Percentiles rank a stretch among this genome's conserved stretches.
Conservation (phyloP, 1,140 invertebrate genomes). For the Calliopsis andreniformis region DNA sequence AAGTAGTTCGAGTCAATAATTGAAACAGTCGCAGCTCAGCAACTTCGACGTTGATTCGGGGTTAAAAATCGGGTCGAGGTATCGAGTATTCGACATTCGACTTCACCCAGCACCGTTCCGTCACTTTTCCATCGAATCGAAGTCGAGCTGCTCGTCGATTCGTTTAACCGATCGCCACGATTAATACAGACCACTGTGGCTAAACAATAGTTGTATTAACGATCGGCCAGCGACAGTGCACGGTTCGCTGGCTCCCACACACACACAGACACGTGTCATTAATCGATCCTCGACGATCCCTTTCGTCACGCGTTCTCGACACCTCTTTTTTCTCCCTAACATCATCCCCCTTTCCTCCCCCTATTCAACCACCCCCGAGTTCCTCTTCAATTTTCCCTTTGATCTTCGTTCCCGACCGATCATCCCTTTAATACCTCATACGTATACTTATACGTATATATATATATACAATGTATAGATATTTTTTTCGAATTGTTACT, state of each 20-base stretch:
- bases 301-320: neutral
- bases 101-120: neutral
- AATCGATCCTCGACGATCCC: conserved; percentile 13
- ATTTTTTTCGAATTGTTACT: conserved; percentile 69
- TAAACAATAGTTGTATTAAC: conserved; percentile 49
- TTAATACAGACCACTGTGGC: conserved; percentile 36
- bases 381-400: conserved; percentile 5
- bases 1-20: too few relatives aligned
- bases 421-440: conserved; percentile 61
- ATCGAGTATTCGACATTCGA: too few relatives aligned
- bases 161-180: conserved; percentile 42
- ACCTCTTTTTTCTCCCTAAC: conserved; percentile 2
- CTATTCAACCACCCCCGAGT: neutral
- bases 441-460: conserved; percentile 51
- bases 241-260: conserved; percentile 26
- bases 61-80: too few relatives aligned
- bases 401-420: conserved; percentile 25
- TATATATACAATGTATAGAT: conserved; percentile 47
- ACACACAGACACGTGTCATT: conserved; percentile 21
- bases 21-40: too few relatives aligned
- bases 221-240: conserved; percentile 39
- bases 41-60: too few relatives aligned
- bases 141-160: conserved; percentile 26
- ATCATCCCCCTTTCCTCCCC: conserved; percentile 22
- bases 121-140: conserved; percentile 19